Conservation (phyloP, 2,888 invertebrate genomes). For the Hirtodrosophila alboralis region DNA sequence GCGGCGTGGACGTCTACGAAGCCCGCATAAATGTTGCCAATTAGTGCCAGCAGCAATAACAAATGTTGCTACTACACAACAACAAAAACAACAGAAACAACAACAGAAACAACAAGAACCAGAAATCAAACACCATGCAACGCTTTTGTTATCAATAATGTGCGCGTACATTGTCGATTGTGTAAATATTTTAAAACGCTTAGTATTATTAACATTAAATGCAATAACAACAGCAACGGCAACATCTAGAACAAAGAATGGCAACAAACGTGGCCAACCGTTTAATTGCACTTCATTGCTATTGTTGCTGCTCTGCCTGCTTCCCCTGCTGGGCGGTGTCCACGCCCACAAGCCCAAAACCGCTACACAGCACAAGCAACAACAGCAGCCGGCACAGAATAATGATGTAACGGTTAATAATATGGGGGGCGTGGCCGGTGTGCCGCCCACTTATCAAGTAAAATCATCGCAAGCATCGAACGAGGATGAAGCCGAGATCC, state of each 20-base stretch:
- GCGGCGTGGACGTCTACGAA: conserved; percentile 84
- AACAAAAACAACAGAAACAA: conserved; percentile 35
- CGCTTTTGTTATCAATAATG: conserved; percentile 75
- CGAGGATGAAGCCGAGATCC: conserved; percentile 81
- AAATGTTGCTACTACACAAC: conserved; percentile 55
- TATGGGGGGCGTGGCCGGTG: conserved; percentile 54
- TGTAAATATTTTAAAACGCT: conserved; percentile 78
- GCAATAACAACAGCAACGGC: conserved; percentile 49
- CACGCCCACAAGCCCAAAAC: conserved; percentile 81
- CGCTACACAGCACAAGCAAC: conserved; percentile 68
- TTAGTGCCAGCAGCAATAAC: conserved; percentile 57
- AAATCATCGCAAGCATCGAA: conserved; percentile 81
- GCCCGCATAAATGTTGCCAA: conserved; percentile 50
- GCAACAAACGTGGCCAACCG: conserved; percentile 38
- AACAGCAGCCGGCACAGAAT: conserved; percentile 57
- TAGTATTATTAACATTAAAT: conserved; percentile 78
- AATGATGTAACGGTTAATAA: conserved; percentile 56
- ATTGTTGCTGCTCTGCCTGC: conserved; percentile 54
- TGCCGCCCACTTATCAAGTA: conserved; percentile 80
- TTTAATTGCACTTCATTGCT: conserved; percentile 42
- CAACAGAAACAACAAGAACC: conserved; percentile 34
- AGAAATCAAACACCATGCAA: conserved; percentile 54
- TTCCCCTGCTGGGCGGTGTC: conserved; percentile 56
- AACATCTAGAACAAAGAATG: conserved; percentile 33
- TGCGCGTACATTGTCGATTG: conserved; percentile 73